Base-by-base conservation (phyloP, 2,888 invertebrate genomes). In the Euspilapteryx auroguttella region DNA sequence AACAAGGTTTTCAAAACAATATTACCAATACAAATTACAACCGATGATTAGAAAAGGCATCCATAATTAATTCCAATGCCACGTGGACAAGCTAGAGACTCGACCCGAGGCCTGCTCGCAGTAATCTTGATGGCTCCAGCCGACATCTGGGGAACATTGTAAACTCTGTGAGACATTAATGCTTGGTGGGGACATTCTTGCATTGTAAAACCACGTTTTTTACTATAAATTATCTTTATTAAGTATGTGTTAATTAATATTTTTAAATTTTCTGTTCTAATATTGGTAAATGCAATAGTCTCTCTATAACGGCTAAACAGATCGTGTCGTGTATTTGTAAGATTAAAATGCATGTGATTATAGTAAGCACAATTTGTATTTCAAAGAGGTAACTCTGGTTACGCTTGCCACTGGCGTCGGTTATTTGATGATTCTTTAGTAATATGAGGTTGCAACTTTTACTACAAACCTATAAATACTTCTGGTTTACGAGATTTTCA, bases 41-140 rank as follows among this genome's bases (percentile, higher is more conserved):
- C 56, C 55, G 34, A 61, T 63, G 64, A 65, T 64, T 62, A 61
- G 48, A 63, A 61, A 48, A 55, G 62, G 62, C 62, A 47, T 55
- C 36, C 59, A 52, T 57, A 57, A 55, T 44, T 45, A 32, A 49
- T 47, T 52, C 49, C 43, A 36, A 6, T 6, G 5, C 5, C 8
- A 17, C 5, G 5, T 17, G 17, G 5, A 5, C 17, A 5, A 17
- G 5, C 17, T 17, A 17, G n/a, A 6, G 17, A 17, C 17, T 17
- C 17, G 17, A 17, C 17, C 17, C 17, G 17, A 8, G 8, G 8
- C 17, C 17, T 8, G 8, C 17, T 17, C 17, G 5, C 17, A 17
- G 17, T 17, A 17, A 17, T 17, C 17, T 17, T 17, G 17, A 8
- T 17, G 17, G 17, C 17, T 8, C 8, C 8, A 17, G 17, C 8